phyloP scores from a whole-genome alignment of 2,113 vertebrate species.

The Athene cunicularia region DNA sequence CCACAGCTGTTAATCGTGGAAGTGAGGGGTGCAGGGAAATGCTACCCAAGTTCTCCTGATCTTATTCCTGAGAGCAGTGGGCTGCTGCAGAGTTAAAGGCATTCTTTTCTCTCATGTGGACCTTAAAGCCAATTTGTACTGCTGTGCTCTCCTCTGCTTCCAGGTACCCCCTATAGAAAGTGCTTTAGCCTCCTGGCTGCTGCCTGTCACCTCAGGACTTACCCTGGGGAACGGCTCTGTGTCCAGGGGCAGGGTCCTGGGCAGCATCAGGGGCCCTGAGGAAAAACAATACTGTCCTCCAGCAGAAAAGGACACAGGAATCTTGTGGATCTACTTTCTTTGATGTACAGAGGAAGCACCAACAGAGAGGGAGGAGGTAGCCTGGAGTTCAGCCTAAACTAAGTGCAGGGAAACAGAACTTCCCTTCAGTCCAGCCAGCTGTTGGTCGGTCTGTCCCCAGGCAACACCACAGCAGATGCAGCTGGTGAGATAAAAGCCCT shows the following conservation, averaged over 20 bases:
- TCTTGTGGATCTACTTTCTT: neutral
- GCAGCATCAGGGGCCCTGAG: neutral
- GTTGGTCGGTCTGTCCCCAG: neutral
- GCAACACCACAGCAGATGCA: neutral
- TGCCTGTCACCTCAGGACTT: neutral
- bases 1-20: neutral
- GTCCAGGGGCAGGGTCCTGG: neutral
- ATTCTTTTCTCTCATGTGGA: neutral
- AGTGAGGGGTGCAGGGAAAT: neutral
- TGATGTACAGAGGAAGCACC: neutral
- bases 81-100: neutral
- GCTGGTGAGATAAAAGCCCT: neutral
- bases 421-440: neutral
- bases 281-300: neutral
- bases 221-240: rapidly evolving
- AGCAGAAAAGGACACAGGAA: neutral
- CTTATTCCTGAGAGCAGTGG: neutral
- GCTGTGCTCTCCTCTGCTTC: neutral
- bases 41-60: neutral
- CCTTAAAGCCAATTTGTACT: neutral
- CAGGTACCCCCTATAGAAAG: neutral
- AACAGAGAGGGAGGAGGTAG: neutral
- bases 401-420: neutral
- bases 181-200: neutral
- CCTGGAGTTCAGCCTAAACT: neutral